Percentiles rank a stretch among this genome's conserved stretches.
Evolutionary conservation across 2,113 vertebrate genomes (phyloP).

Genomic region (Orcinus orca): DNA sequence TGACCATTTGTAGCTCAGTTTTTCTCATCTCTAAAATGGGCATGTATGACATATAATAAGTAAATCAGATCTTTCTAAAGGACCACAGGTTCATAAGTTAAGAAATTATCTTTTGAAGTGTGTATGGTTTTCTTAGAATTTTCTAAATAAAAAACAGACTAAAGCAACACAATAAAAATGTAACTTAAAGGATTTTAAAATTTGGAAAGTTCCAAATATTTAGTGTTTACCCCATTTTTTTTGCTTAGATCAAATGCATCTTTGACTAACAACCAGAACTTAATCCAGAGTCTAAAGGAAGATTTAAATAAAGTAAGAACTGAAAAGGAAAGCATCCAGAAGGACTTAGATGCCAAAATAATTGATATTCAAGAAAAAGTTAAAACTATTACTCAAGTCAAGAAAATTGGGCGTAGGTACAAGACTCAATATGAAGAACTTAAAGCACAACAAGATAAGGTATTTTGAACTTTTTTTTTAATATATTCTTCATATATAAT

Average conservation of each 20-base stretch:
- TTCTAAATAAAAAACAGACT: not conserved
- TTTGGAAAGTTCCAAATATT: not conserved
- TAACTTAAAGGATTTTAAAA: constrained; percentile 17
- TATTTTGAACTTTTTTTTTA: constrained; percentile 55
- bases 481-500: not conserved
- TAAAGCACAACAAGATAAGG: constrained; percentile 94
- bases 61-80: not conserved
- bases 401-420: constrained; percentile 96
- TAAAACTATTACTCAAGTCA: constrained; percentile 96
- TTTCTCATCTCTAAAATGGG: not conserved
- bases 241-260: constrained; percentile 87
- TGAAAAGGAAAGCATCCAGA: constrained; percentile 90
- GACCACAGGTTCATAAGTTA: not conserved
- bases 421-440: constrained; percentile 98
- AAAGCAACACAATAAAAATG: not conserved
- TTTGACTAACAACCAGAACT: constrained; percentile 89
- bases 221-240: not conserved
- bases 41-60: not conserved
- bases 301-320: constrained; percentile 85
- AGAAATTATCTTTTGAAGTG: not conserved
- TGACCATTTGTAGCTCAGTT: not conserved
- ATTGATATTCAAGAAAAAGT: constrained; percentile 92
- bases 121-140: not conserved
- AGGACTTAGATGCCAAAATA: constrained; percentile 88
- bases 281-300: constrained; percentile 90